A percentile compares a stretch with the other conserved stretches of the same genome.
Conservation (phyloP, 2,113 vertebrate species). For the Passer domesticus region DNA sequence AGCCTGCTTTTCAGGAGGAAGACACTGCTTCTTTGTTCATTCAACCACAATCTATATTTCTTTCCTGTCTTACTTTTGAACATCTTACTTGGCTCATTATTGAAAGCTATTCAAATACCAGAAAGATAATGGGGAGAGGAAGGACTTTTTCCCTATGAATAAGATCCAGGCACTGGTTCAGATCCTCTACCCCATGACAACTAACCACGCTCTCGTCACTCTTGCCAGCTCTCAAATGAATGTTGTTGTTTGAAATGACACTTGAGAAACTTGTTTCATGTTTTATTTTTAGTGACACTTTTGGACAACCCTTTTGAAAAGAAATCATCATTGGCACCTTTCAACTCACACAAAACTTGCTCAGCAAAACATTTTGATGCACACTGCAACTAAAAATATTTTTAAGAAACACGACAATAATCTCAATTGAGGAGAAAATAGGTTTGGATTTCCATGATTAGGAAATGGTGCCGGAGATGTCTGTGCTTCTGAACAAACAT, state of each 20-base stretch:
- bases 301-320: conserved; percentile 30
- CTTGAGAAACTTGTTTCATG: conserved; percentile 27
- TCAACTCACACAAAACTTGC: conserved; percentile 1
- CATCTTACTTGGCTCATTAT: not conserved
- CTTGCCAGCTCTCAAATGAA: conserved; percentile 32
- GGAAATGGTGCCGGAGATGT: not conserved
- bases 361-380: conserved; percentile 20
- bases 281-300: conserved; percentile 59
- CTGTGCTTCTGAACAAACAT: not conserved
- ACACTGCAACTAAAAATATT: conserved; percentile 2
- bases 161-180: conserved; percentile 49
- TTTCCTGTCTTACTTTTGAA: not conserved
- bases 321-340: conserved; percentile 38
- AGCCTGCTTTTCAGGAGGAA: not conserved
- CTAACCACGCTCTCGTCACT: not conserved
- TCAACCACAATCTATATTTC: not conserved
- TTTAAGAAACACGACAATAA: not conserved
- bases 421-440: not conserved
- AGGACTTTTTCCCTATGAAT: conserved; percentile 27
- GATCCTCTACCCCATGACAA: conserved; percentile 10
- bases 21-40: not conserved
- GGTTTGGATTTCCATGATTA: not conserved
- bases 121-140: conserved; percentile 37
- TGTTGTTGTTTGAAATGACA: conserved; percentile 23
- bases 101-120: conserved; percentile 9